A percentile compares a stretch with the other conserved stretches of the same genome.
Conservation (phyloP, 2,113 vertebrate genomes). For the Choloepus hoffmanni region DNA sequence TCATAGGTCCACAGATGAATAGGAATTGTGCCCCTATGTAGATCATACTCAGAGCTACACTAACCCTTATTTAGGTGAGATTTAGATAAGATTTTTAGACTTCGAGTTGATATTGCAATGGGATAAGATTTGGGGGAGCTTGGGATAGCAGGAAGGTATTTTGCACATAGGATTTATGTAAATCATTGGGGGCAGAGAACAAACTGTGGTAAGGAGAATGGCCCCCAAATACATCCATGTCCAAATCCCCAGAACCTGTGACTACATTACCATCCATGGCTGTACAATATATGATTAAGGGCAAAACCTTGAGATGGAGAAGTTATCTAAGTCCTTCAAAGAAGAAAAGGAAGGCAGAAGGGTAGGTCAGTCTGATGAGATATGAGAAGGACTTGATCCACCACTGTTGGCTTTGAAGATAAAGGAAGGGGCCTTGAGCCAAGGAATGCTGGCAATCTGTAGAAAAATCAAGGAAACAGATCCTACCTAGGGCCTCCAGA, state of each 20-base stretch:
- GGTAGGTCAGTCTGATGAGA: neutral
- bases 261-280: neutral
- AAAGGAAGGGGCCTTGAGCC: neutral
- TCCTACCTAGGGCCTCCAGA: neutral
- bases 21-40: neutral
- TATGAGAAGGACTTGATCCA: neutral
- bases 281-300: neutral
- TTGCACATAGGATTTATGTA: neutral
- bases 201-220: neutral
- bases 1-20: neutral
- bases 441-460: neutral
- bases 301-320: neutral
- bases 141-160: neutral
- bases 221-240: neutral
- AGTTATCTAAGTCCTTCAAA: neutral
- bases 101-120: neutral
- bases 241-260: neutral
- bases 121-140: neutral
- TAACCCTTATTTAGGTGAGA: neutral
- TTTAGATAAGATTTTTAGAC: neutral
- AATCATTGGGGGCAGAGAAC: neutral
- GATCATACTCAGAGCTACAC: neutral
- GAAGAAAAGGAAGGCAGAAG: neutral
- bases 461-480: neutral
- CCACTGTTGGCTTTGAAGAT: neutral